A percentile compares a stretch with the other conserved stretches of the same genome.
phyloP scores from a whole-genome alignment of 2,797 vertebrate species.

The Oryzias sinensis region DNA sequence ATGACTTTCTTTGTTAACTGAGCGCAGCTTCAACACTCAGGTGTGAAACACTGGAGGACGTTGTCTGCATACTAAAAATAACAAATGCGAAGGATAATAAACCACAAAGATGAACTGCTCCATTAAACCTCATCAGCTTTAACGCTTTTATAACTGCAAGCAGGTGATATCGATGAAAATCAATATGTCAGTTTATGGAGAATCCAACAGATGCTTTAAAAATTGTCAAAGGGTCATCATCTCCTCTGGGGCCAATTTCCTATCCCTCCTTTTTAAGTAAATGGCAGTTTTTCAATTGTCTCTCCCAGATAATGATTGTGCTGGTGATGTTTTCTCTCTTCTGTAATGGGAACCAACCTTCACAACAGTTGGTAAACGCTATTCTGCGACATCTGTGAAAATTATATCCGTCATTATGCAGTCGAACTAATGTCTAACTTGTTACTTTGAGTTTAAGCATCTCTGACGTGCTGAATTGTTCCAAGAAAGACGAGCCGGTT shows the following conservation, averaged over 20 bases:
- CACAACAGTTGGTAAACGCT: constrained; percentile 34
- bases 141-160: constrained; percentile 22
- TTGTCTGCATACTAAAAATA: constrained; percentile 37
- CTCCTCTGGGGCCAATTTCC: constrained; percentile 20
- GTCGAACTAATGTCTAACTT: constrained; percentile 21
- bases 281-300: constrained; percentile 51
- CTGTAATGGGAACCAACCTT: constrained; percentile 34
- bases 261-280: constrained; percentile 33
- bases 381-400: constrained; percentile 20
- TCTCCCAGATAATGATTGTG: constrained; percentile 47
- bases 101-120: constrained; percentile 26
- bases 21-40: constrained; percentile 53
- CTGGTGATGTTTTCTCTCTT: constrained; percentile 40
- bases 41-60: constrained; percentile 50
- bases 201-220: constrained; percentile 55
- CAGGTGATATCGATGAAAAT: constrained; percentile 49
- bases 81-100: constrained; percentile 23
- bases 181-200: constrained; percentile 61
- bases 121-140: constrained; percentile 37
- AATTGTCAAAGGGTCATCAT: constrained; percentile 47
- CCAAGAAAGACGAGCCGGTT: constrained; percentile 17
- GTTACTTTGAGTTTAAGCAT: constrained; percentile 10
- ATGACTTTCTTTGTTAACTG: constrained; percentile 74
- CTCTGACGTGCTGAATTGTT: constrained; percentile 13
- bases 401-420: constrained; percentile 25